Percentiles rank a stretch among this genome's conserved stretches.
phyloP scores from a whole-genome alignment of 1,140 invertebrate genomes.

The Dendrolimus punctatus region DNA sequence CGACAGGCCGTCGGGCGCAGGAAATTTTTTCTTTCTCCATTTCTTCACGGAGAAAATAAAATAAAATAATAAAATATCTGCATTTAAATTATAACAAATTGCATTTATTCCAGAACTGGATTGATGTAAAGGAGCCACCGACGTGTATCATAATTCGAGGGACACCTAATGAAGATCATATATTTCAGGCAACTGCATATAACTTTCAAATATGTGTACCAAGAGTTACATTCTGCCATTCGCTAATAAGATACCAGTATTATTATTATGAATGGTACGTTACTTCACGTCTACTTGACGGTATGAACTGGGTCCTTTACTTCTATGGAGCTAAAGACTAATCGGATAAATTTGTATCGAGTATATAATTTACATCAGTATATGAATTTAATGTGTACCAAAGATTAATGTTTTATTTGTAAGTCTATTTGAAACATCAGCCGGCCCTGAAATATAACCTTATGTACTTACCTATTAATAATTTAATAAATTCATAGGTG shows the following conservation, averaged over 20 bases:
- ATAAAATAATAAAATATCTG: too few species aligned
- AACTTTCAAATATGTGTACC: conserved; percentile 45
- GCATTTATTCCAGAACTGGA: conserved; percentile 33
- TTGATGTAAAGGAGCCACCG: conserved; percentile 33
- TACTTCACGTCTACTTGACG: conserved; percentile 25
- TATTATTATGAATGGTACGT: conserved; percentile 49
- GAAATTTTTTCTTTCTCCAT: too few species aligned
- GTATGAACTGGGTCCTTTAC: conserved; percentile 46
- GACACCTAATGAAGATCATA: conserved; percentile 22
- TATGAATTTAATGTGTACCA: too few species aligned
- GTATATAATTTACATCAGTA: conserved; percentile 19
- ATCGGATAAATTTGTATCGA: too few species aligned
- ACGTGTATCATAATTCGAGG: conserved; percentile 41
- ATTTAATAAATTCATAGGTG: too few species aligned
- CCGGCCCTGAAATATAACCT: too few species aligned
- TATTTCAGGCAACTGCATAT: conserved; percentile 30
- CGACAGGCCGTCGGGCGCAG: too few species aligned
- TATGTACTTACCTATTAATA: too few species aligned
- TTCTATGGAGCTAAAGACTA: conserved; percentile 32
- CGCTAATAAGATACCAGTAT: conserved; percentile 27
- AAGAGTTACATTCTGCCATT: conserved; percentile 36
- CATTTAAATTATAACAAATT: too few species aligned
- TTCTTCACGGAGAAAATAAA: too few species aligned
- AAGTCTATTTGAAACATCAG: too few species aligned
- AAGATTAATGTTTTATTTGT: too few species aligned